Conservation (phyloP, 2,888 invertebrate genomes). For the Argyresthia goedartella region DNA sequence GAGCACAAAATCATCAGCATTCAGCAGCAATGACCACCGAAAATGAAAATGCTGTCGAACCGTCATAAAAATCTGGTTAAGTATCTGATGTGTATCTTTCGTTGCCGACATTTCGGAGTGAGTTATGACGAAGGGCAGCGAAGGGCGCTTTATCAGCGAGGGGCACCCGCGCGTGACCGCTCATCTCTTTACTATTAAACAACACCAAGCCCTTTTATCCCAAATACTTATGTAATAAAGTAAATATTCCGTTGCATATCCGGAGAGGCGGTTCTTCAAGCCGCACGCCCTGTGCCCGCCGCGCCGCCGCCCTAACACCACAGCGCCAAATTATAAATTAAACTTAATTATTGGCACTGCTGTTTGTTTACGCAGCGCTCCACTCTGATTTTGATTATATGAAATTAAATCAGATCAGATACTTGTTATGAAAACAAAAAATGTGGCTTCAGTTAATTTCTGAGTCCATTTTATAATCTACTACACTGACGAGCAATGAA, state of each 20-base stretch:
- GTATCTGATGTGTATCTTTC: slow-evolving; percentile 13
- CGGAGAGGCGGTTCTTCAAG: slow-evolving; percentile 1
- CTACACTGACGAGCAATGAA: too few relatives aligned
- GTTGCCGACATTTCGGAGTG: slow-evolving; percentile 20
- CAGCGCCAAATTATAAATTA: slow-evolving; percentile 30
- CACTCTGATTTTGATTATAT: slow-evolving; percentile 14
- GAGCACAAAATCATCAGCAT: too few relatives aligned
- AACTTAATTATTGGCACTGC: slow-evolving; percentile 34
- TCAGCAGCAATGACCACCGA: not conserved
- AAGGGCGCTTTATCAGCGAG: slow-evolving; percentile 31
- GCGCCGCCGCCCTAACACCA: slow-evolving; percentile 5
- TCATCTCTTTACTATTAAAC: slow-evolving; percentile 43
- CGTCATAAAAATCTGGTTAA: slow-evolving; percentile 3
- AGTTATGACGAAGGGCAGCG: slow-evolving; percentile 14
- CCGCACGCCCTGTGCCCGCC: slow-evolving; percentile 9
- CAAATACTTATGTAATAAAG: not conserved
- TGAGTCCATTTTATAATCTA: too few relatives aligned
- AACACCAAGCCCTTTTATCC: slow-evolving; percentile 8
- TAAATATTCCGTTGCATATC: slow-evolving; percentile 6
- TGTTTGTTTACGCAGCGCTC: slow-evolving; percentile 14
- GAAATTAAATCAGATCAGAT: not conserved
- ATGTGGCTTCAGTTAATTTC: too few relatives aligned
- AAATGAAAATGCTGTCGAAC: not conserved
- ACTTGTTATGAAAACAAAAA: too few relatives aligned
- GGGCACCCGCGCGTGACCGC: slow-evolving; percentile 50